phyloP scores from a whole-genome alignment of 2,888 invertebrate genomes.

The Macroteleia sp. region DNA sequence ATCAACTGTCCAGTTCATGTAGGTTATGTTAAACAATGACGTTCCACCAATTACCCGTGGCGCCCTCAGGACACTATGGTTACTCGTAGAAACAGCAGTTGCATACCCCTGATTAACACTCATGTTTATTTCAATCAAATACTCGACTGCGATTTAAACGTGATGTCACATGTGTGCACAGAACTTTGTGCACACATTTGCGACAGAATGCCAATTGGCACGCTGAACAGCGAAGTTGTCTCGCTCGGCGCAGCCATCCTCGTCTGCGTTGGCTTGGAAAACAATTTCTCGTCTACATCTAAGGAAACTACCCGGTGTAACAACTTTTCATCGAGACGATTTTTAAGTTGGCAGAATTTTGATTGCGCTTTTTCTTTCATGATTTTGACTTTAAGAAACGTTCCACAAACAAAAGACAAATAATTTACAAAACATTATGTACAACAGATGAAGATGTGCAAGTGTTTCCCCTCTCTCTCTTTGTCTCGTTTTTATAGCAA shows the following conservation, averaged over 20 bases:
- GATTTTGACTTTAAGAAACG: not conserved
- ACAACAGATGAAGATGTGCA: conserved; percentile 28
- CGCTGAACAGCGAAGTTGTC: conserved; percentile 33
- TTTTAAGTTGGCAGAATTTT: conserved; percentile 7
- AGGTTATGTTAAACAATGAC: too few species aligned
- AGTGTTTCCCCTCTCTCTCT: not conserved
- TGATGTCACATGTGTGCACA: conserved; percentile 15
- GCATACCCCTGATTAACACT: not conserved
- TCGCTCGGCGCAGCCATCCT: conserved; percentile 70
- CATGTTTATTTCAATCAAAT: conserved; percentile 1
- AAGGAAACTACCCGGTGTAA: conserved; percentile 32
- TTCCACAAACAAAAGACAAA: conserved; percentile 27
- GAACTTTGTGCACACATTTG: conserved; percentile 19
- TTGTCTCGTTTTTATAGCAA: not conserved
- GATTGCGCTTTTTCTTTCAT: conserved; percentile 2
- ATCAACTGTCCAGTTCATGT: too few species aligned
- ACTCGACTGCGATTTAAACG: conserved; percentile 6
- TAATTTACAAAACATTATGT: conserved; percentile 19
- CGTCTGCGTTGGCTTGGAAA: conserved; percentile 60
- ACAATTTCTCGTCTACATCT: conserved; percentile 46
- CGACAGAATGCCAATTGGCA: conserved; percentile 15
- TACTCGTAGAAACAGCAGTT: too few species aligned
- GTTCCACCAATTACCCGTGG: too few species aligned
- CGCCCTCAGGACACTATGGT: too few species aligned
- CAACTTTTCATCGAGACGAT: not conserved